These are phyloP conservation scores for Caenorhabditis sp. DNA, from an alignment of 2,888 invertebrate species.

Conservation along the genomic window DNA sequence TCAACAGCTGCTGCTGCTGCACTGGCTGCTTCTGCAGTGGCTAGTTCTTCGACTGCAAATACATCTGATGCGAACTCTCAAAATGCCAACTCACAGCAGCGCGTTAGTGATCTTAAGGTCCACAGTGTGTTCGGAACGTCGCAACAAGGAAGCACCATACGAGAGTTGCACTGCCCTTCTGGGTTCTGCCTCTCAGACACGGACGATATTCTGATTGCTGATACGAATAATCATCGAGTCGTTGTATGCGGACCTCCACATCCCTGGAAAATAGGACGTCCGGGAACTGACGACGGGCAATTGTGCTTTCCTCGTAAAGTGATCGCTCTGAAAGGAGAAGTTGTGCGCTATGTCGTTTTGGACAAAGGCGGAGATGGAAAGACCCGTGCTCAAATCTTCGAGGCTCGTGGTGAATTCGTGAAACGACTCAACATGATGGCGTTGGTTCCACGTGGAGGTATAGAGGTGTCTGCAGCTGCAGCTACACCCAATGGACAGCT, in stretches of 20 bases:
- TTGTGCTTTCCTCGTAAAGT: slow-evolving; percentile 80
- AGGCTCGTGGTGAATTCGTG: slow-evolving; percentile 72
- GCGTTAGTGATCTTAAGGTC: slow-evolving; percentile 57
- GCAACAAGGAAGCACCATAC: slow-evolving; percentile 71
- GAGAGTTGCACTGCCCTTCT: slow-evolving; percentile 79
- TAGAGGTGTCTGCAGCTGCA: slow-evolving; percentile 73
- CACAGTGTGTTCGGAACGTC: slow-evolving; percentile 74
- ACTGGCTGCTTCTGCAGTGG: slow-evolving; percentile 3
- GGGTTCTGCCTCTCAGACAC: slow-evolving; percentile 79
- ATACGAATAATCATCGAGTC: slow-evolving; percentile 81
- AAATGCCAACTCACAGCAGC: slow-evolving; percentile 36
- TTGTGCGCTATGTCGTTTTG: slow-evolving; percentile 73
- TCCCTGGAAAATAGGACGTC: slow-evolving; percentile 76
- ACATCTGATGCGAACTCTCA: neutral
- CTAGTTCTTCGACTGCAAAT: slow-evolving; percentile 15
- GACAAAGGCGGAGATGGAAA: slow-evolving; percentile 74
- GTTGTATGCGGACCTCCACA: slow-evolving; percentile 75
- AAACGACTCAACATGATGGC: slow-evolving; percentile 70
- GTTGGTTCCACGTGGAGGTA: slow-evolving; percentile 72
- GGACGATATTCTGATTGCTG: slow-evolving; percentile 80
- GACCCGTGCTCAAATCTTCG: slow-evolving; percentile 74
- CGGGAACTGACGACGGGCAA: slow-evolving; percentile 78
- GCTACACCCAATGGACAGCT: slow-evolving; percentile 73
- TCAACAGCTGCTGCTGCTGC: slow-evolving; percentile 47
- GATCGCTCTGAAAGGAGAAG: slow-evolving; percentile 69